Base-by-base conservation (phyloP, 2,797 vertebrate species). In the Emydoidea blandingii region DNA sequence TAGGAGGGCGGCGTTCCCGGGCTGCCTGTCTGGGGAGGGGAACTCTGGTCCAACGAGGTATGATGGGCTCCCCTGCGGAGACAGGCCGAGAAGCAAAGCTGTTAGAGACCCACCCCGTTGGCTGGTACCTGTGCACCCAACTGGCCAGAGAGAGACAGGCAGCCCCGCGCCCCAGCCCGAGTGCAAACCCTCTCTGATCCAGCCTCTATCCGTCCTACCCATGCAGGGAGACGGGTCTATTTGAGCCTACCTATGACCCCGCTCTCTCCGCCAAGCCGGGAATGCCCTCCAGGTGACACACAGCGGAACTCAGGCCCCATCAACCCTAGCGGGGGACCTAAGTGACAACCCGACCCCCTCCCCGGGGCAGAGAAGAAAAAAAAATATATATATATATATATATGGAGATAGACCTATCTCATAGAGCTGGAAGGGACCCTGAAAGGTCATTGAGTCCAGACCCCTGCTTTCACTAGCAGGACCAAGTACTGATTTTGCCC, bases 1-100 rank as follows among this genome's bases (percentile, higher is more conserved):
- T 99, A 99, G 95, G 99, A 99, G 1, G 98, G 98, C 94, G 98
- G 98, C 23, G 98, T 99, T 97, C 98, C 99, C 7, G 99, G 99
- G 92, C 98, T 98, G 97, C 98, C 98, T 79, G 97, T 98, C 97
- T 98, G 98, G 78, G 99, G 98, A 83, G 98, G 99, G 94, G 98
- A 99, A 97, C 98, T 98, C 98, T 99, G 99, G 98, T 99, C 99
- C 98, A 99, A 98, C 94, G 98, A 99, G 91, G 98, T 98, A 96
- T 99, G 99, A 94, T 98, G 98, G 97, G 98, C 98, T 96, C 98
- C 98, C 98, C 98, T 98, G 83, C 3, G 29, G 68, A 68, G 44
- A n/a, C 14, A 79, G 62, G 37, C 12, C 79, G 53, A 72, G 37
- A 53, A n/a, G 37, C 31, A 52, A 11, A n/a, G 79, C 25, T 49